Base-by-base conservation (phyloP, 2,888 invertebrate species). In the Drosophila engyochracea region DNA sequence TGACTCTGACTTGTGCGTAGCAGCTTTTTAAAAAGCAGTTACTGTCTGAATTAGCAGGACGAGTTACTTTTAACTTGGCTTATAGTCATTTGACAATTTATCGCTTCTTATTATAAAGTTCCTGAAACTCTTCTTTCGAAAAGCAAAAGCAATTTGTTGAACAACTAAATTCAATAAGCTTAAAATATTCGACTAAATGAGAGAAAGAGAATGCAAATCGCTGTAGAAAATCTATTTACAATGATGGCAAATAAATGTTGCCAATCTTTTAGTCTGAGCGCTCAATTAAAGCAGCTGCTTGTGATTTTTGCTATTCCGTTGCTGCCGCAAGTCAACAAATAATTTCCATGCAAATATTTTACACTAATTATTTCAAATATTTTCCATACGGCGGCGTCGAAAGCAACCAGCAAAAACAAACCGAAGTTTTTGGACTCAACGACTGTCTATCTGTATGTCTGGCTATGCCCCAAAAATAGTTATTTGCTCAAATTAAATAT, bases 281-380 rank as follows among this genome's bases (percentile, higher is more conserved):
- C 70, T 84, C 78, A 72, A 82, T 85, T 83, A 83, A 73, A 53
- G 66, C 70, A 58, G 53, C 62, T 69, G 62, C 61, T 57, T 70
- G 65, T 59, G 70, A 69, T 84, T 84, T 70, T 58, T 59, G 54
- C 41, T n/a, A 5, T 61, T 33, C 61, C 28, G n/a, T 39, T n/a
- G 61, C 70, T 35, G 71, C 85, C 83, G 74, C 89, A 82, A 84
- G 87, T 86, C 75, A 89, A 89, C 89, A 86, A 86, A 86, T 89
- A 82, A 89, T 86, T 89, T 87, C 85, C 76, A 83, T 83, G 85
- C 75, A 89, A 87, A 87, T 87, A 89, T 89, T 87, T 87, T 89
- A 88, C 85, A 87, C 90, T 89, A 87, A 87, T 87, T 87, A 87
- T 88, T 88, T 88, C 71, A 88, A 85, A 87, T 88, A 89, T 87